These are phyloP conservation scores for Sacculina carcini DNA, from an alignment of 2,888 invertebrate genomes.

Conservation along the genomic window DNA sequence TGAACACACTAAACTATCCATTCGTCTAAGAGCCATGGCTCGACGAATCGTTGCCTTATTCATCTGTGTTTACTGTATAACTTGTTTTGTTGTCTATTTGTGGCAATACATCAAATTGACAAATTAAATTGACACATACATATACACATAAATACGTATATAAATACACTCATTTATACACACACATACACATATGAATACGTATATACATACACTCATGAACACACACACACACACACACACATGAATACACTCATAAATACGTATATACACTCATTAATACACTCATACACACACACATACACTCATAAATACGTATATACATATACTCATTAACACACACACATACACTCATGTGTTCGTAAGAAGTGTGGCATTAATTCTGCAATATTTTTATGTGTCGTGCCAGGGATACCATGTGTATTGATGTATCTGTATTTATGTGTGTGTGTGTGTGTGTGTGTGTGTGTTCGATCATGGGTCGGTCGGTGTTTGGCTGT, in stretches of 20 bases:
- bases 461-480: background rate
- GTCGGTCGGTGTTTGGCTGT: background rate
- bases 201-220: conserved; percentile 4
- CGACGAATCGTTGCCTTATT: no score
- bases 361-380: background rate
- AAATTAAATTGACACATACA: background rate
- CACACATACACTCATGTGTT: background rate
- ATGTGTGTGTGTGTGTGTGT: conserved; percentile 5
- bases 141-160: no score
- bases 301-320: conserved; percentile 6
- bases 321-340: conserved; percentile 6
- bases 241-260: background rate
- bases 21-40: no score
- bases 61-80: no score
- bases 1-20: no score
- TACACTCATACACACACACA: conserved; percentile 6
- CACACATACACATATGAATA: conserved; percentile 2
- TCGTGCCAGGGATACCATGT: background rate
- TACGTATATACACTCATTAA: conserved; percentile 1
- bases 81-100: no score
- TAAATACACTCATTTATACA: conserved; percentile 3
- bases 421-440: background rate
- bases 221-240: conserved; percentile 2
- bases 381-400: background rate
- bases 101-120: no score